Percentiles rank a stretch among this genome's conserved stretches.
These are phyloP conservation scores for Ips nitidus DNA, from an alignment of 1,140 invertebrate species.

Conservation along the genomic window DNA sequence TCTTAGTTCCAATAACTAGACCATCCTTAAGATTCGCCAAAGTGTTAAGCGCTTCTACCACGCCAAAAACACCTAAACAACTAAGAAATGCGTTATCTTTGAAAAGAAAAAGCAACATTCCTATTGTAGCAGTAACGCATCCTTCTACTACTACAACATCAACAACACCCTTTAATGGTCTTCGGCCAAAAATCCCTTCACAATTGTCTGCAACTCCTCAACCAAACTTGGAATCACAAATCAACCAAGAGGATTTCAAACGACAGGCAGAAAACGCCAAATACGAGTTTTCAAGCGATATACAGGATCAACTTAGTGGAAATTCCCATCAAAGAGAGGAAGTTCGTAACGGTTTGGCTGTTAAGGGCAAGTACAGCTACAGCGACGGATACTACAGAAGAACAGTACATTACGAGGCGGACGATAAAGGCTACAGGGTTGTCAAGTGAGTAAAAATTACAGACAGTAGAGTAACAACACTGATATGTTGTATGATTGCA, in stretches of 20 bases:
- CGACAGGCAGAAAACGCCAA: conserved; percentile 43
- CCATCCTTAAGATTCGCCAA: background rate
- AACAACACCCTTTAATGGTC: background rate
- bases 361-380: conserved; percentile 58
- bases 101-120: background rate
- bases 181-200: background rate
- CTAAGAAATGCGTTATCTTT: background rate
- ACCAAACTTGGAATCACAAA: background rate
- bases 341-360: conserved; percentile 54
- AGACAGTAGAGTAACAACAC: background rate
- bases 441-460: conserved; percentile 52
- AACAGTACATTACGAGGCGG: conserved; percentile 59
- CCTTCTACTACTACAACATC: background rate
- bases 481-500: conserved; percentile 32
- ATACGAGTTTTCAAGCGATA: conserved; percentile 55
- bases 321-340: conserved; percentile 53
- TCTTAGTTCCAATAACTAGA: background rate
- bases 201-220: background rate
- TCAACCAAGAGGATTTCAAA: conserved; percentile 19
- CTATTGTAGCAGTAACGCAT: background rate
- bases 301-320: conserved; percentile 59
- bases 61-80: background rate
- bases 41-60: background rate
- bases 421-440: conserved; percentile 61
- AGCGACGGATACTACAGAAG: conserved; percentile 57